Percentiles rank a stretch among this genome's conserved stretches.
Evolutionary conservation across 2,888 invertebrate species (phyloP).

Genomic region (Hypselothyrea guttata): DNA sequence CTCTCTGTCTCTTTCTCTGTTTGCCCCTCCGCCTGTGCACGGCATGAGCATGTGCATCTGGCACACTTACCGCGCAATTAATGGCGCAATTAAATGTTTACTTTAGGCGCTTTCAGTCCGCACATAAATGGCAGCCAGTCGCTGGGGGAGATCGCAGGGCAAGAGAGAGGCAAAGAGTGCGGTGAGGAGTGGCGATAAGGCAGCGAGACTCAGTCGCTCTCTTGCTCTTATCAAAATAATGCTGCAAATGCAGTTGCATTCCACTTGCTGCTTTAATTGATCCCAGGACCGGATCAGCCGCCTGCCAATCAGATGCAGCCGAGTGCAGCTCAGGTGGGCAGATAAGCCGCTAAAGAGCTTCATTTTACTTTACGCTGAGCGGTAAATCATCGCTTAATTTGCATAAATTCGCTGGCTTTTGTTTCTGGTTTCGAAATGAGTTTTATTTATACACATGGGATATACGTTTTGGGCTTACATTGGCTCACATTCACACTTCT

Average conservation of each 20-base stretch:
- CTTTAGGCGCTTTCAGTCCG: constrained; percentile 68
- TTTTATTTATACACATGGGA: neutral
- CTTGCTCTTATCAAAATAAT: constrained; percentile 10
- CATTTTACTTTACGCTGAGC: neutral
- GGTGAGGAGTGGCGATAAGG: neutral
- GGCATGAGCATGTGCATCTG: constrained; percentile 62
- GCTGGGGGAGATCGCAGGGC: constrained; percentile 30
- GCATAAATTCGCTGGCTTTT: constrained; percentile 9
- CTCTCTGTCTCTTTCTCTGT: neutral
- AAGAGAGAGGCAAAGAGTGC: neutral
- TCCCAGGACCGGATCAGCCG: constrained; percentile 4
- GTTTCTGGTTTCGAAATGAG: constrained; percentile 1
- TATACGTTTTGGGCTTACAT: neutral
- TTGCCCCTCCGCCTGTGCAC: neutral
- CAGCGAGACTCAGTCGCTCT: neutral
- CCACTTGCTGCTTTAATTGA: constrained; percentile 1
- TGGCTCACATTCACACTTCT: constrained; percentile 4
- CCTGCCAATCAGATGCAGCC: neutral
- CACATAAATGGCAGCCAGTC: constrained; percentile 50
- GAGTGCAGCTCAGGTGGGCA: neutral
- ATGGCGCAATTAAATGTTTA: constrained; percentile 75
- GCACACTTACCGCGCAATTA: constrained; percentile 74
- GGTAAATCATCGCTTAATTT: constrained; percentile 14
- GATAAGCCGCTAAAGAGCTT: neutral
- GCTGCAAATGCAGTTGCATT: constrained; percentile 2